Evolutionary conservation across 2,113 vertebrate species (phyloP).

Genomic region (Festucalex cinctus): DNA sequence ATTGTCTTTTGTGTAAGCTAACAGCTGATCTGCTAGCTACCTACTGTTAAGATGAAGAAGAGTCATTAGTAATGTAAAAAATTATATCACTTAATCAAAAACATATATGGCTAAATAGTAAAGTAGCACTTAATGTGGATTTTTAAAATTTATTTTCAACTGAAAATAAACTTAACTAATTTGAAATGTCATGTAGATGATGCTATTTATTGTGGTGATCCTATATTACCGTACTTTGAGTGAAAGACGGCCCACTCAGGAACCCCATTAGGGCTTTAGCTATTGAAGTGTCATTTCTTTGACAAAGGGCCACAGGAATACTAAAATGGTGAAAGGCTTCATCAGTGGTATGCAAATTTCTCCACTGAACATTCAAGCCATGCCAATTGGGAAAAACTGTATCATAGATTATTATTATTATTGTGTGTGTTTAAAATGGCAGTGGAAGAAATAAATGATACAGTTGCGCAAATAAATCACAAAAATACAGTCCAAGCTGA

Average conservation of each 20-base stretch:
- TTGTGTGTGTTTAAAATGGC: no score
- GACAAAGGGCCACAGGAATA: neutral
- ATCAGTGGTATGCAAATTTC: neutral
- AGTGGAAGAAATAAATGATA: neutral
- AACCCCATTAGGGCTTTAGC: neutral
- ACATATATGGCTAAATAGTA: no score
- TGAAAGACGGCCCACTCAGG: neutral
- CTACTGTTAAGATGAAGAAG: no score
- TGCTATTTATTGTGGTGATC: neutral
- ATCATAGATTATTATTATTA: neutral
- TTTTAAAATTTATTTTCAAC: neutral
- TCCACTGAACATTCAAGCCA: neutral
- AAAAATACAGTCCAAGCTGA: neutral
- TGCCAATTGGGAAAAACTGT: neutral
- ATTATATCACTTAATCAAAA: neutral
- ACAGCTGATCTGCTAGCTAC: no score
- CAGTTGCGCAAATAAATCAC: neutral
- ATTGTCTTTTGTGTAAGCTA: no score
- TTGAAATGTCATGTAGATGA: neutral
- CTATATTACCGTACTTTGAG: neutral
- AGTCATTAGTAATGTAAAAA: no score
- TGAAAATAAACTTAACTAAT: neutral
- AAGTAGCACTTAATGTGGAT: neutral
- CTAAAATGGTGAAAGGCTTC: neutral
- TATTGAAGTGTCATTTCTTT: neutral